Evolutionary conservation across 2,888 invertebrate genomes (phyloP).

Genomic region (Tetropium fuscum): DNA sequence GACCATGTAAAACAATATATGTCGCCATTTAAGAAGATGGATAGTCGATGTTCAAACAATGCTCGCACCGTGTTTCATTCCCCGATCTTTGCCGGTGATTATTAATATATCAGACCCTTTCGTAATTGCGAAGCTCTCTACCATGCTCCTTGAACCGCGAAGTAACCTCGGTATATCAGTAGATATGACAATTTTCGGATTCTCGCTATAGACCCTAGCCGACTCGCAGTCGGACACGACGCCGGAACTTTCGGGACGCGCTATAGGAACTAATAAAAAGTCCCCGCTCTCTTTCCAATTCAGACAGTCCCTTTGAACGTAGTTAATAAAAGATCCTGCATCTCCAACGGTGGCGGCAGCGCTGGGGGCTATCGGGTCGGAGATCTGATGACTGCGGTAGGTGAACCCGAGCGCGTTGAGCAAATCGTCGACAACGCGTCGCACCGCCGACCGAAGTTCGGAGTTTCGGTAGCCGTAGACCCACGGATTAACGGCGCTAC

Average conservation of each 20-base stretch:
- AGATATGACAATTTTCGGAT: conserved; percentile 52
- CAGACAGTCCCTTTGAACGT: conserved; percentile 56
- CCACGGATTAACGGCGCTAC: conserved; percentile 74
- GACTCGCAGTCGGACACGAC: conserved; percentile 48
- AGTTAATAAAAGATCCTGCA: conserved; percentile 61
- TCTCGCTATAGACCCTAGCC: conserved; percentile 46
- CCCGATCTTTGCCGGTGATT: conserved; percentile 52
- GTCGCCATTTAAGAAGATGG: too few species aligned
- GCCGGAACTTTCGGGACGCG: conserved; percentile 61
- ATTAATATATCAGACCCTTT: conserved; percentile 60
- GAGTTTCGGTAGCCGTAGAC: conserved; percentile 74
- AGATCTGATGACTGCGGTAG: conserved; percentile 60
- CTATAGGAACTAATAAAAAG: conserved; percentile 62
- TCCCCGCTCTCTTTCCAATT: conserved; percentile 57
- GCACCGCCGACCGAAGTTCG: conserved; percentile 71
- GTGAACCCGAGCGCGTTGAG: conserved; percentile 65
- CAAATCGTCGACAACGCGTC: conserved; percentile 69
- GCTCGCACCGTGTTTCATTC: conserved; percentile 60
- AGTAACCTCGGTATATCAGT: conserved; percentile 47
- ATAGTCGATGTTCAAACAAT: conserved; percentile 58
- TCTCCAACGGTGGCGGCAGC: conserved; percentile 63
- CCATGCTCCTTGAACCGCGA: conserved; percentile 60
- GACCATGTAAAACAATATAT: too few species aligned
- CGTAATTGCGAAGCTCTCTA: conserved; percentile 60
- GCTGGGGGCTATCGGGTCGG: conserved; percentile 60